Conservation (phyloP, 2,113 vertebrate genomes). For the Callospermophilus lateralis region DNA sequence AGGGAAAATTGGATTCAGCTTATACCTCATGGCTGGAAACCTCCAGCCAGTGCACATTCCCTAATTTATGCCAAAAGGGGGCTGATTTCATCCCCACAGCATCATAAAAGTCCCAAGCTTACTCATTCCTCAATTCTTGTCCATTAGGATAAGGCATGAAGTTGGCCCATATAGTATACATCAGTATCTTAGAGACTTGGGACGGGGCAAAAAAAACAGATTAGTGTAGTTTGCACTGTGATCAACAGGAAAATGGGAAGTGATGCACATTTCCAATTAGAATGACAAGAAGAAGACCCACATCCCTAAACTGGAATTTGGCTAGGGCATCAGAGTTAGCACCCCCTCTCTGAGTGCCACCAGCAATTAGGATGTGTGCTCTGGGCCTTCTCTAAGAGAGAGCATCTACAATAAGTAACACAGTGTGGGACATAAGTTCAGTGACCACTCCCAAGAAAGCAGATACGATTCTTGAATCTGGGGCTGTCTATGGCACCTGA, state of each 20-base stretch:
- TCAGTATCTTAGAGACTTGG: slow-evolving; percentile 79
- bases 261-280: slow-evolving; percentile 81
- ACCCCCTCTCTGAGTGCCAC: slow-evolving; percentile 85
- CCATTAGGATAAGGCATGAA: slow-evolving; percentile 71
- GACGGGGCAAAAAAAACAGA: slow-evolving; percentile 76
- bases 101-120: slow-evolving; percentile 70
- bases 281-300: slow-evolving; percentile 83
- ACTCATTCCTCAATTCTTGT: slow-evolving; percentile 72
- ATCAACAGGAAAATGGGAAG: slow-evolving; percentile 79
- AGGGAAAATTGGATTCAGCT: slow-evolving; percentile 88
- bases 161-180: slow-evolving; percentile 74
- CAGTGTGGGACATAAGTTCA: slow-evolving; percentile 79
- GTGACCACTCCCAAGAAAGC: slow-evolving; percentile 79
- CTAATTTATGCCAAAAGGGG: slow-evolving; percentile 80
- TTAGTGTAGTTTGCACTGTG: slow-evolving; percentile 75
- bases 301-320: slow-evolving; percentile 85
- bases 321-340: slow-evolving; percentile 85
- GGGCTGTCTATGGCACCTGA: slow-evolving; percentile 76
- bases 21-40: slow-evolving; percentile 85
- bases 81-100: slow-evolving; percentile 63
- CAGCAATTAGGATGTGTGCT: slow-evolving; percentile 78
- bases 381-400: slow-evolving; percentile 79
- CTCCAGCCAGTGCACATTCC: slow-evolving; percentile 79
- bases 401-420: slow-evolving; percentile 80
- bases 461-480: slow-evolving; percentile 78